A percentile compares a stretch with the other conserved stretches of the same genome.
These are phyloP conservation scores for Minunthozetes semirufus DNA, from an alignment of 2,888 invertebrate genomes.

Conservation along the genomic window DNA sequence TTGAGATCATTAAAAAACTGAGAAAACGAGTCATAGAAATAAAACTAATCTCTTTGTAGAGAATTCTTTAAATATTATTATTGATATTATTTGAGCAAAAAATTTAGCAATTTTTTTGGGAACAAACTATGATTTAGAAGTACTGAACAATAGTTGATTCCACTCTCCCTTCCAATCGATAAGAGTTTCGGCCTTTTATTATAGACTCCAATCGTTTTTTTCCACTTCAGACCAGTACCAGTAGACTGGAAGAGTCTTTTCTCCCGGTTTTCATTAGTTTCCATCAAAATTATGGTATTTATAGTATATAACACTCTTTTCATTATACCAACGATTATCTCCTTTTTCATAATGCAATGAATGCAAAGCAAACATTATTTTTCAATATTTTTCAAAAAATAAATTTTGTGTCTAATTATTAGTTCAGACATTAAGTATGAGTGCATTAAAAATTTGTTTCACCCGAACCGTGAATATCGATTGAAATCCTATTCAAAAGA, in stretches of 20 bases:
- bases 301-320: background rate
- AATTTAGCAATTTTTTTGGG: background rate
- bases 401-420: background rate
- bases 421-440: no score
- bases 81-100: background rate
- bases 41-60: background rate
- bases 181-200: background rate
- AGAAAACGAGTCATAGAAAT: background rate
- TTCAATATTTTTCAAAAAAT: background rate
- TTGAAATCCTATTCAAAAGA: no score
- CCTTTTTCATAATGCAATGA: background rate
- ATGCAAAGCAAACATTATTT: background rate
- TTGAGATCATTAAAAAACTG: background rate
- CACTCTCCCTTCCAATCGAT: background rate
- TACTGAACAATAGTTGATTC: background rate
- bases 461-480: no score
- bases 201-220: background rate
- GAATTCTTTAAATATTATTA: background rate
- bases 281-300: background rate
- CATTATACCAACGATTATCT: background rate
- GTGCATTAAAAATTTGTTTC: no score
- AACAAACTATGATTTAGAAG: slow-evolving; percentile 5
- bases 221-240: background rate
- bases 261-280: background rate
- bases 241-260: background rate